Conservation (phyloP, 2,888 invertebrate genomes). For the Lordiphosa fenestrarum region DNA sequence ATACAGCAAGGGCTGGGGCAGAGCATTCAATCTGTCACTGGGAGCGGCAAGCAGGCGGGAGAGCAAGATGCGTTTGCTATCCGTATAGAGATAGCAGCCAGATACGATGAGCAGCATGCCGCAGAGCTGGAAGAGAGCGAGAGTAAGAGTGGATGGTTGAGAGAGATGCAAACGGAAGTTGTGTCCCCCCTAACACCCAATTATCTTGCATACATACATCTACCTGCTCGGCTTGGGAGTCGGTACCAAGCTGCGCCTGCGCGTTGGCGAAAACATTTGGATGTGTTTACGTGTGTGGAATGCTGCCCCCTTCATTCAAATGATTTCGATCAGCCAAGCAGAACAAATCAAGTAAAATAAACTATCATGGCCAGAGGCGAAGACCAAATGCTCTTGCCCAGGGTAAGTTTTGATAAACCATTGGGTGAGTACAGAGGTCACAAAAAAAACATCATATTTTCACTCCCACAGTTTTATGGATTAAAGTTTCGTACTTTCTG, state of each 20-base stretch:
- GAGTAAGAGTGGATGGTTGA: constrained; percentile 4
- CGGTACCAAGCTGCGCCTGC: constrained; percentile 44
- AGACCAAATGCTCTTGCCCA: too few relatives aligned
- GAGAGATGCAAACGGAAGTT: background rate
- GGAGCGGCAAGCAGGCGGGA: constrained; percentile 86
- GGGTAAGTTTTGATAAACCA: too few relatives aligned
- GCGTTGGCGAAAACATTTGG: constrained; percentile 27
- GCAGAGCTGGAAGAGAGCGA: constrained; percentile 83
- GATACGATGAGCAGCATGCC: constrained; percentile 87
- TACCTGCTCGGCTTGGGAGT: background rate
- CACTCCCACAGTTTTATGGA: too few relatives aligned
- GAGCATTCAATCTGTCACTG: constrained; percentile 81
- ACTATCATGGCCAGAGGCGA: constrained; percentile 3
- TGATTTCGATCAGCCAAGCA: constrained; percentile 53
- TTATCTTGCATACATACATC: too few relatives aligned
- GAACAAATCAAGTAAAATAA: constrained; percentile 36
- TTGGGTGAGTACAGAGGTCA: too few relatives aligned
- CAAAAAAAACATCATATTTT: too few relatives aligned
- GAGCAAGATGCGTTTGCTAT: constrained; percentile 86
- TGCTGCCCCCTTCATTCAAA: constrained; percentile 26
- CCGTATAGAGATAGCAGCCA: constrained; percentile 87
- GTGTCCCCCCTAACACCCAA: too few relatives aligned
- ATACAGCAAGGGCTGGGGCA: constrained; percentile 88
- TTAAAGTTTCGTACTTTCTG: too few relatives aligned
- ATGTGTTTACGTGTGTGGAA: background rate